A percentile compares a stretch with the other conserved stretches of the same genome.
phyloP scores from a whole-genome alignment of 2,113 vertebrate genomes.

The Cyprinodon brontotheroides region DNA sequence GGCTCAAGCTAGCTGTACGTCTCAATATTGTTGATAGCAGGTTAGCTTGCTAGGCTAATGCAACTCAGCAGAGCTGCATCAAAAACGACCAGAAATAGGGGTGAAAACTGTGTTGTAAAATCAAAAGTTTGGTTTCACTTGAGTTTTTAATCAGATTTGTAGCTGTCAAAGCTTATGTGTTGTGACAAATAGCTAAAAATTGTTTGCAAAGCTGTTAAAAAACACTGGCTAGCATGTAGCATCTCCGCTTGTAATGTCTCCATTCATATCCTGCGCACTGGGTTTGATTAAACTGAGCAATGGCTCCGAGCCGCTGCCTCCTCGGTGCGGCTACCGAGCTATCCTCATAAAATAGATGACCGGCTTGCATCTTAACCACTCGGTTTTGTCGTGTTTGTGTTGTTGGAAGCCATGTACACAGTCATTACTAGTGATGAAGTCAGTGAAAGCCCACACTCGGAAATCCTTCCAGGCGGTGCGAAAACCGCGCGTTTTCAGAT shows the following conservation, averaged over 20 bases:
- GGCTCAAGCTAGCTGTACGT: slow-evolving; percentile 73
- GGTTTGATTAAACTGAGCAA: slow-evolving; percentile 53
- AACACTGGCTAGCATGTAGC: slow-evolving; percentile 70
- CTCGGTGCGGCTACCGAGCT: slow-evolving; percentile 30
- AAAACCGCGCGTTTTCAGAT: slow-evolving; percentile 77
- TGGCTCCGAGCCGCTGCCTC: slow-evolving; percentile 59
- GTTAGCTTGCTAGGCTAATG: slow-evolving; percentile 75
- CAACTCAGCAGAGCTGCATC: slow-evolving; percentile 56
- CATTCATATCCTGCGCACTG: slow-evolving; percentile 79
- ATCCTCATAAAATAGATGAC: background rate
- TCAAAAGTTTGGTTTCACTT: slow-evolving; percentile 3
- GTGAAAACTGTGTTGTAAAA: slow-evolving; percentile 5
- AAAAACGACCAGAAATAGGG: slow-evolving; percentile 27
- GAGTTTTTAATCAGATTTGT: background rate
- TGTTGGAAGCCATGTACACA: background rate
- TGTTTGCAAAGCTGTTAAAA: slow-evolving; percentile 46
- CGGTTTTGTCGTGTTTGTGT: background rate
- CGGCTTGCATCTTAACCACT: background rate
- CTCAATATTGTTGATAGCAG: slow-evolving; percentile 76
- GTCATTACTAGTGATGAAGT: slow-evolving; percentile 8
- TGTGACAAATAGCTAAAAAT: slow-evolving; percentile 14
- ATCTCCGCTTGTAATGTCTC: slow-evolving; percentile 61
- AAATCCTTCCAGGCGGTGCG: slow-evolving; percentile 29
- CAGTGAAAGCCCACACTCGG: slow-evolving; percentile 3
- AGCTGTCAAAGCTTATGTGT: background rate